Evolutionary conservation across 2,113 vertebrate species (phyloP).

Genomic region (Anguilla japonica): DNA sequence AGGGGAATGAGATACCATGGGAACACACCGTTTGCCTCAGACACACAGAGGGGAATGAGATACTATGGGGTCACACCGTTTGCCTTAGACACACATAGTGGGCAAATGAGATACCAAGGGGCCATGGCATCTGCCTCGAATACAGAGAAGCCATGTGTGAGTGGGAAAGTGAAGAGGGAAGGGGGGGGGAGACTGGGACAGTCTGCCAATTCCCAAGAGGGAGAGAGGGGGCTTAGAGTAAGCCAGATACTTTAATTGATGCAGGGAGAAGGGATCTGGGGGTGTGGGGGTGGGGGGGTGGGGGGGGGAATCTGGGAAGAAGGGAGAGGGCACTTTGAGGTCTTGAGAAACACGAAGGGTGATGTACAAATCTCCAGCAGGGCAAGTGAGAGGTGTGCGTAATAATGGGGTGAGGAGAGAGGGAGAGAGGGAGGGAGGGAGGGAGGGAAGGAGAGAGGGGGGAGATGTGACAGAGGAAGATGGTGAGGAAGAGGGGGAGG

Average conservation of each 20-base stretch:
- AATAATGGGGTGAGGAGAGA: slow-evolving; percentile 60
- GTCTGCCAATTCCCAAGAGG: background rate
- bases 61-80: too few species aligned
- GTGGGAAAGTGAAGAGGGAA: too few species aligned
- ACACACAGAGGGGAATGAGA: too few species aligned
- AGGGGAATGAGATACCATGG: too few species aligned
- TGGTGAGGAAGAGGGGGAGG: slow-evolving; percentile 25
- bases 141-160: too few species aligned
- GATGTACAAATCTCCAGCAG: background rate
- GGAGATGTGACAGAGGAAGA: background rate
- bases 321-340: background rate
- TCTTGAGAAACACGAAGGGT: background rate
- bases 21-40: too few species aligned
- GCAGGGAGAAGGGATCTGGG: background rate
- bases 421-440: slow-evolving; percentile 22
- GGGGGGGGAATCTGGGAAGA: background rate
- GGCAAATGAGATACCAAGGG: too few species aligned
- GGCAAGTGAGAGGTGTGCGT: background rate
- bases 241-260: background rate
- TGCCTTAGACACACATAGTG: too few species aligned
- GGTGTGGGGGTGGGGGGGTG: background rate
- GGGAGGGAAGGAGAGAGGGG: slow-evolving; percentile 22
- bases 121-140: too few species aligned
- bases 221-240: background rate
- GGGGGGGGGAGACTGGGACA: background rate